Conservation (phyloP, 2,888 invertebrate genomes). For the Proisotoma minuta region DNA sequence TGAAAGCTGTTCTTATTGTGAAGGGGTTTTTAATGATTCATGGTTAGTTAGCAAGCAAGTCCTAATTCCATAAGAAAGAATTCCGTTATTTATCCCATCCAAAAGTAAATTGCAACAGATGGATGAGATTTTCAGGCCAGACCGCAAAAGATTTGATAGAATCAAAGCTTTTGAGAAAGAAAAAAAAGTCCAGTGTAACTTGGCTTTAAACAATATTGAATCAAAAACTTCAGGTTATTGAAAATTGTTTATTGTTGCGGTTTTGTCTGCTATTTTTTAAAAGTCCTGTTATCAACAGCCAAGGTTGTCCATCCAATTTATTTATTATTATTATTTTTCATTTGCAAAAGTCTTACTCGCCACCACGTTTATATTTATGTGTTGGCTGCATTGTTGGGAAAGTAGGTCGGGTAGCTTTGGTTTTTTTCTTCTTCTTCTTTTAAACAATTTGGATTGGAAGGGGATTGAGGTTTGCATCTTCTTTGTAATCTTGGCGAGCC, state of each 20-base stretch:
- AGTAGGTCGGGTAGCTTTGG: neutral
- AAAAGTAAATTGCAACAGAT: neutral
- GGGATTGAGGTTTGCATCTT: no score
- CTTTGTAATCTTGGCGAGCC: no score
- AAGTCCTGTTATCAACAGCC: conserved; percentile 3
- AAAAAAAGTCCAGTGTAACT: no score
- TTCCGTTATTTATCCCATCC: conserved; percentile 4
- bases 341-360: neutral
- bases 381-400: neutral
- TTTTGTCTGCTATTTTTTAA: no score
- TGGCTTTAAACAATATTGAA: neutral
- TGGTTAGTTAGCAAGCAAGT: neutral
- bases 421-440: no score
- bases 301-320: conserved; percentile 5
- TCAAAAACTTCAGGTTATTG: neutral
- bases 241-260: neutral
- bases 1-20: no score
- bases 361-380: neutral
- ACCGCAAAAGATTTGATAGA: neutral
- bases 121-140: neutral
- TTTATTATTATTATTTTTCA: neutral
- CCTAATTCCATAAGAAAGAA: conserved; percentile 7
- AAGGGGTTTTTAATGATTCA: neutral
- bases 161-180: neutral
- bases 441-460: no score